These are phyloP conservation scores for Lytechinus variegatus DNA, from an alignment of 35 echinoderm and acorn worm species.

Conservation along the genomic window DNA sequence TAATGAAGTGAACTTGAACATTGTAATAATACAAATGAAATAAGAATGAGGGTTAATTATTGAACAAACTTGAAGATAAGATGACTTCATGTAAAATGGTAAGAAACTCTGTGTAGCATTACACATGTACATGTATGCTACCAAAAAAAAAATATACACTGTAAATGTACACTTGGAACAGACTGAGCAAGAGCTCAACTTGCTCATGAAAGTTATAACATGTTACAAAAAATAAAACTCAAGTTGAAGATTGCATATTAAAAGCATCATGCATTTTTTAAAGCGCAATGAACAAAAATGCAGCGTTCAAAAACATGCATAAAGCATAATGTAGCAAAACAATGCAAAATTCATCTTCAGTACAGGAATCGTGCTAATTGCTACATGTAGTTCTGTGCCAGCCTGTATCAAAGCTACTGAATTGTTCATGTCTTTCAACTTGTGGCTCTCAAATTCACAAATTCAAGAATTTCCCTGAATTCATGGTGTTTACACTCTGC, in stretches of 20 bases:
- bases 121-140: background rate
- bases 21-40: no score
- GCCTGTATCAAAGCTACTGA: background rate
- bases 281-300: background rate
- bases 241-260: background rate
- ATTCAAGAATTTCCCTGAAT: no score
- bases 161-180: background rate
- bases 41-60: background rate
- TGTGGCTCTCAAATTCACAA: no score
- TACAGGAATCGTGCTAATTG: background rate
- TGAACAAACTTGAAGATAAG: background rate
- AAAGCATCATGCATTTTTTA: constrained; percentile 10
- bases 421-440: no score
- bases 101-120: background rate
- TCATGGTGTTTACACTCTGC: no score
- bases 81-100: background rate
- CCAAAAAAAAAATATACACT: background rate
- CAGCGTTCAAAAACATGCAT: background rate
- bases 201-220: background rate
- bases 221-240: background rate
- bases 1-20: no score
- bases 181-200: background rate
- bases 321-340: background rate
- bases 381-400: background rate
- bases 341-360: background rate